Conservation (phyloP, 2,113 vertebrate genomes). For the Anoplopoma fimbria region DNA sequence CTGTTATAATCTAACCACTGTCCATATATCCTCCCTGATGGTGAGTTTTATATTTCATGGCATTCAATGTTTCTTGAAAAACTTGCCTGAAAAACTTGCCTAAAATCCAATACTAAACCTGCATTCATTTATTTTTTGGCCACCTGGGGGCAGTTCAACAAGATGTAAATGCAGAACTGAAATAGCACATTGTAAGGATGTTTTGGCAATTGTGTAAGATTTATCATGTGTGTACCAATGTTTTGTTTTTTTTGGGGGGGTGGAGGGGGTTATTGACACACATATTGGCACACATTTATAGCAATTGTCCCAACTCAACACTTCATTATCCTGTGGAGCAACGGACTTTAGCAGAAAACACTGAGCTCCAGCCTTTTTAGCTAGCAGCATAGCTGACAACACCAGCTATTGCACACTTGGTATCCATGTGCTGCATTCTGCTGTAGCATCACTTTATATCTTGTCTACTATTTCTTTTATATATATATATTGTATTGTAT, state of each 20-base stretch:
- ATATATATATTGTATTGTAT: not conserved
- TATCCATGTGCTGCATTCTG: too few species aligned
- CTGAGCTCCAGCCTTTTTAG: not conserved
- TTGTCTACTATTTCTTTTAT: not conserved
- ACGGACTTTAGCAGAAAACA: not conserved
- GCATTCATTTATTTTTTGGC: not conserved
- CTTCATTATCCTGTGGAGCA: not conserved
- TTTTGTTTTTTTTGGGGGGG: not conserved
- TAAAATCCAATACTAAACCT: not conserved
- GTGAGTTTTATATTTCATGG: constrained; percentile 36
- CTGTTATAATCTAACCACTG: constrained; percentile 22
- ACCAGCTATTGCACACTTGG: not conserved
- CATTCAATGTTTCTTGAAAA: not conserved
- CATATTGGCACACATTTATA: not conserved
- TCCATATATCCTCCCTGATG: not conserved
- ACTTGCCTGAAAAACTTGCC: too few species aligned
- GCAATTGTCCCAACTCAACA: not conserved
- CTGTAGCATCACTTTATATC: not conserved
- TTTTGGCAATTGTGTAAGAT: not conserved
- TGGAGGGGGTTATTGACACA: too few species aligned
- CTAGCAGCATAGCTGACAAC: not conserved
- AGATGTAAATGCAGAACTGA: not conserved
- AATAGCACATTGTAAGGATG: not conserved
- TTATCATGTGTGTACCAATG: not conserved
- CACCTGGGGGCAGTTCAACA: not conserved